Conservation (phyloP, 2,888 invertebrate species). For the Perithous albicinctus region DNA sequence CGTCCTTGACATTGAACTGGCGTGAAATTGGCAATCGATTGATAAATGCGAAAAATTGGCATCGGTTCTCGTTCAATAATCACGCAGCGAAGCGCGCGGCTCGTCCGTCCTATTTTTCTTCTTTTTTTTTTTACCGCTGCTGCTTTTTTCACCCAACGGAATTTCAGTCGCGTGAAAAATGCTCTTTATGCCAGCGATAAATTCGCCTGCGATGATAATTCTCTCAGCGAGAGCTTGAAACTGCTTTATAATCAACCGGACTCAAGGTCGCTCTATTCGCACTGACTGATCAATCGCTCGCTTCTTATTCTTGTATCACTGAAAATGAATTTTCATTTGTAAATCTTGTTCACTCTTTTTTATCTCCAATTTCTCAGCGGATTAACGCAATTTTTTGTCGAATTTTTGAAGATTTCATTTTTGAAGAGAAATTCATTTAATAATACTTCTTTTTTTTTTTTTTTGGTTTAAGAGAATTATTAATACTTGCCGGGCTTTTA, state of each 20-base stretch:
- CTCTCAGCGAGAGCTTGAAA: not conserved
- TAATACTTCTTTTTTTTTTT: too few species aligned
- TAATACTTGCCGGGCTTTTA: not conserved
- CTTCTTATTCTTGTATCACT: not conserved
- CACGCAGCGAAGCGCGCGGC: not conserved
- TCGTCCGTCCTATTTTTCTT: not conserved
- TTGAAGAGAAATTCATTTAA: not conserved
- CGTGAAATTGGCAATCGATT: slow-evolving; percentile 30
- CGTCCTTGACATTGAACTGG: slow-evolving; percentile 27
- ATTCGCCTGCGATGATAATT: slow-evolving; percentile 18
- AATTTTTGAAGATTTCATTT: not conserved
- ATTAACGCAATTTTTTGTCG: not conserved
- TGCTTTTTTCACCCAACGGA: not conserved
- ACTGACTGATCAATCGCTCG: slow-evolving; percentile 26
- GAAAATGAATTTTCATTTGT: too few species aligned
- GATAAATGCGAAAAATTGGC: slow-evolving; percentile 7
- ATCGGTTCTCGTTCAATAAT: not conserved
- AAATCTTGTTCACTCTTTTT: not conserved
- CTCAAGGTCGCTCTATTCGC: slow-evolving; percentile 29
- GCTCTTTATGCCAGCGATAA: not conserved
- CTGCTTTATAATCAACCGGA: not conserved
- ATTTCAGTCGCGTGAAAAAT: not conserved
- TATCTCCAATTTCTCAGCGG: not conserved
- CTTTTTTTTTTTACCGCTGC: too few species aligned
- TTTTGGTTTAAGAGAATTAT: not conserved